phyloP scores from a whole-genome alignment of 2,888 invertebrate genomes.

The Habrosyne pyritoides region DNA sequence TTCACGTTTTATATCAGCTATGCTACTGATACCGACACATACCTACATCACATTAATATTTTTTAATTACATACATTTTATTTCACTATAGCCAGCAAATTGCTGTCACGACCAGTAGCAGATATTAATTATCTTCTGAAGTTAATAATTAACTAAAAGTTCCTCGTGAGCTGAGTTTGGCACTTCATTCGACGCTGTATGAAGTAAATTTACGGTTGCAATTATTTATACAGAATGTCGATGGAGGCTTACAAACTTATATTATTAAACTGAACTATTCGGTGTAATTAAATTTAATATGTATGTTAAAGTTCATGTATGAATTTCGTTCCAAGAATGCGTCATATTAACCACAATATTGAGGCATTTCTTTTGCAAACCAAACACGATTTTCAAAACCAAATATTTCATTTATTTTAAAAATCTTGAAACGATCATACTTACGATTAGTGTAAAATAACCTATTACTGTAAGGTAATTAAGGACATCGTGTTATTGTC shows the following conservation, averaged over 20 bases:
- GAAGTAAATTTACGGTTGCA: conserved; percentile 63
- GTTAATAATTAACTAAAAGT: conserved; percentile 75
- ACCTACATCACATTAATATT: not conserved
- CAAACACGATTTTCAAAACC: no score
- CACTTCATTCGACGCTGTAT: conserved; percentile 56
- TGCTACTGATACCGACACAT: not conserved
- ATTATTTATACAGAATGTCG: conserved; percentile 49
- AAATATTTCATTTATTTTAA: no score
- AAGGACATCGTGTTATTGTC: no score
- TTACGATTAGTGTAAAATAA: no score
- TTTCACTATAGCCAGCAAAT: conserved; percentile 25
- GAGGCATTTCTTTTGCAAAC: no score
- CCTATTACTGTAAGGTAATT: no score
- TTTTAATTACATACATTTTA: conserved; percentile 10
- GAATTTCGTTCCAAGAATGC: not conserved
- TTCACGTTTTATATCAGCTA: no score
- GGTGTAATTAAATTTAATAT: conserved; percentile 22
- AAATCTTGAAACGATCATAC: no score
- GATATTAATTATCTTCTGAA: conserved; percentile 73
- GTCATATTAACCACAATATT: not conserved
- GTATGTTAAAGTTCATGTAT: conserved; percentile 8
- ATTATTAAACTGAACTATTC: conserved; percentile 29
- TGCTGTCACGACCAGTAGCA: conserved; percentile 48
- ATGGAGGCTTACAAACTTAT: conserved; percentile 39
- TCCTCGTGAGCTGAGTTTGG: conserved; percentile 65